These are phyloP conservation scores for Meiosimyza decipiens DNA, from an alignment of 2,888 invertebrate species.

Conservation along the genomic window DNA sequence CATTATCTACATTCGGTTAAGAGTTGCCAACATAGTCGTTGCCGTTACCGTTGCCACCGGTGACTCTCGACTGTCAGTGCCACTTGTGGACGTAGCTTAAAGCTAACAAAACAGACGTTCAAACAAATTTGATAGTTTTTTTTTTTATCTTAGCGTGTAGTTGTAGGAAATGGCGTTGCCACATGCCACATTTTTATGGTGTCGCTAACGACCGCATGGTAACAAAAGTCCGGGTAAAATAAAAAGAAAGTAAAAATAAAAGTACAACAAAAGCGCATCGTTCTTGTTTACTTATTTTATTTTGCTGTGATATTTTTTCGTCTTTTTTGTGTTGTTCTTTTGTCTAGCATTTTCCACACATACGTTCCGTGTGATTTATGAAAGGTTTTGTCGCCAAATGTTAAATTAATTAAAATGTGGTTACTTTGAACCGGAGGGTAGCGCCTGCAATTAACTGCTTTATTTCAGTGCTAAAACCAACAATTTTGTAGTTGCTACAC, in stretches of 20 bases:
- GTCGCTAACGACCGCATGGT: conserved; percentile 17
- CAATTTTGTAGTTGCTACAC: no score
- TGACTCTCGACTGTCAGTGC: no score
- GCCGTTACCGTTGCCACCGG: no score
- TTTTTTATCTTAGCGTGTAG: no score
- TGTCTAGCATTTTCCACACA: not conserved
- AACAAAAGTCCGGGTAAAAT: not conserved
- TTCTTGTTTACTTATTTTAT: not conserved
- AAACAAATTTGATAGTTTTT: no score
- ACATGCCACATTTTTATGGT: conserved; percentile 26
- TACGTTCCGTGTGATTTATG: conserved; percentile 12
- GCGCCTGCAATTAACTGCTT: no score
- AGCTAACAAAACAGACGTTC: no score
- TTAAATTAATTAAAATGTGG: conserved; percentile 25
- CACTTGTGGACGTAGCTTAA: no score
- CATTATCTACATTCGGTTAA: no score
- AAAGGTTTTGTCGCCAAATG: conserved; percentile 20
- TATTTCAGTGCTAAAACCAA: no score
- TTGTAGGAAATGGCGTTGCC: conserved; percentile 7
- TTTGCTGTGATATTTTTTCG: not conserved
- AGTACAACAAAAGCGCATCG: not conserved
- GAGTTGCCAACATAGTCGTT: no score
- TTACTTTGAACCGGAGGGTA: no score
- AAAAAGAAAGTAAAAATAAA: not conserved
- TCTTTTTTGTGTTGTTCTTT: not conserved